Conservation (phyloP, 2,888 invertebrate species). For the Latheticus oryzae region DNA sequence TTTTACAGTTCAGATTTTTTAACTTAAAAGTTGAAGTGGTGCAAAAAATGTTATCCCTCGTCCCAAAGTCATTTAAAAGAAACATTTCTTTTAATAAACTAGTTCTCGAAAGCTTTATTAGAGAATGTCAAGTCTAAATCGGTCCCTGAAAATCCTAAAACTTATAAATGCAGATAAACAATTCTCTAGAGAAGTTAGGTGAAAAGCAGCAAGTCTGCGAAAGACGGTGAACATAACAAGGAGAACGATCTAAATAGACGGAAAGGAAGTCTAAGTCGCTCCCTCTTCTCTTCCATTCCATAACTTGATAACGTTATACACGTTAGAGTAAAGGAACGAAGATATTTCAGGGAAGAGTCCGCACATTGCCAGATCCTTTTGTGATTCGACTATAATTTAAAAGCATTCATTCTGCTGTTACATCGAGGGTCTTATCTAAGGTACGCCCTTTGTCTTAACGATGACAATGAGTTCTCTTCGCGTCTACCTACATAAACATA, state of each 20-base stretch:
- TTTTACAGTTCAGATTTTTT: too few relatives aligned
- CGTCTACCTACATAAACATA: constrained; percentile 40
- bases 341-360: constrained; percentile 32
- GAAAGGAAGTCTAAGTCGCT: constrained; percentile 34
- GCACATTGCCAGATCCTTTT: constrained; percentile 45
- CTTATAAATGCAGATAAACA: constrained; percentile 40
- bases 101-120: constrained; percentile 17
- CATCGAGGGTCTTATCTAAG: constrained; percentile 47
- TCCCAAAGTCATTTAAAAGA: constrained; percentile 11
- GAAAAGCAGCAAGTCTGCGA: constrained; percentile 33
- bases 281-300: constrained; percentile 28
- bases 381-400: constrained; percentile 50
- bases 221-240: constrained; percentile 32
- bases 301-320: constrained; percentile 41
- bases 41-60: background rate
- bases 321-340: constrained; percentile 29
- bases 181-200: constrained; percentile 37
- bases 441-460: constrained; percentile 44
- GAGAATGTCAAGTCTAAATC: constrained; percentile 29
- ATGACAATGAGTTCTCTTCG: constrained; percentile 38
- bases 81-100: constrained; percentile 27
- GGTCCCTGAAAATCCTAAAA: constrained; percentile 32
- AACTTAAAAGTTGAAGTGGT: background rate
- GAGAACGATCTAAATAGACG: constrained; percentile 36
- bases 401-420: constrained; percentile 48